Conservation (phyloP, 2,888 invertebrate genomes). For the Epistrophe eligans region DNA sequence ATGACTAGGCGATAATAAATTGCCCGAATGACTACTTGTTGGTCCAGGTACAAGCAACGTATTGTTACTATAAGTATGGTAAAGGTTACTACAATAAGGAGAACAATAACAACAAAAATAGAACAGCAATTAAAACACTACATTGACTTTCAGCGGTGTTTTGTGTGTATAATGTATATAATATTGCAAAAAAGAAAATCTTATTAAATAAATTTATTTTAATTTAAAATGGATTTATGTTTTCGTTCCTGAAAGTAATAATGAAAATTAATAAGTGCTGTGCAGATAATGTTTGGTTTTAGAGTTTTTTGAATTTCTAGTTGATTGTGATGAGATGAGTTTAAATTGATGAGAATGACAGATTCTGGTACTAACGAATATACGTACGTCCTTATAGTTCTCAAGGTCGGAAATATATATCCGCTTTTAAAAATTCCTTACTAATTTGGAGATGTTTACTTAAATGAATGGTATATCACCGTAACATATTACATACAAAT, state of each 20-base stretch:
- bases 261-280: constrained; percentile 18
- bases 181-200: constrained; percentile 13
- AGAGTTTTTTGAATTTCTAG: neutral
- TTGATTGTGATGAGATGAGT: neutral
- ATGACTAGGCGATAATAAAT: constrained; percentile 86
- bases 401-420: neutral
- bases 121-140: constrained; percentile 76
- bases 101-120: constrained; percentile 71
- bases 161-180: constrained; percentile 52
- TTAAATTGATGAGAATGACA: neutral
- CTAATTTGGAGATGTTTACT: too few species aligned
- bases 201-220: constrained; percentile 16
- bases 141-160: constrained; percentile 70
- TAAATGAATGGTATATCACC: too few species aligned
- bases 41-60: constrained; percentile 86
- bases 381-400: neutral
- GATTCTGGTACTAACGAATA: neutral
- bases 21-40: constrained; percentile 83
- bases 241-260: constrained; percentile 30
- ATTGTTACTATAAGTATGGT: constrained; percentile 85
- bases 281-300: neutral
- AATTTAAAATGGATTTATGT: constrained; percentile 22
- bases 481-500: too few species aligned
- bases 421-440: neutral
- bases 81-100: constrained; percentile 81